Evolutionary conservation across 2,797 vertebrate species (phyloP), one percentile per base, ranked within the genome.

Genomic region (Coendou prehensilis): DNA sequence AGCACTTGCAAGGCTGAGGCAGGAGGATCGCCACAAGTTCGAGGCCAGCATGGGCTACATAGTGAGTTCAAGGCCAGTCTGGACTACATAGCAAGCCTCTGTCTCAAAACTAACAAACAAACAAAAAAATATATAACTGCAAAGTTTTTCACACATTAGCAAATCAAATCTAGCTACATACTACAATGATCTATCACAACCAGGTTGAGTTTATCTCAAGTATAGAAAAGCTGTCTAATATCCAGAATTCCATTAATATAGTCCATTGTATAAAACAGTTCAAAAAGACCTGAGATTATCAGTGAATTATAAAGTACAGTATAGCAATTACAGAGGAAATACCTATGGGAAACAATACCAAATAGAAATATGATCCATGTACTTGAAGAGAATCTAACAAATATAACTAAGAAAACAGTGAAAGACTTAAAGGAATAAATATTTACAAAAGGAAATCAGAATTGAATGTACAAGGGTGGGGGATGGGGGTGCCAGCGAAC

Each of bases 221-320:
- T 50, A 71, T 26, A 88, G 2, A 91, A 93, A 91, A 85, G 69
- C 47, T 47, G 9, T 33, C 57, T 56, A 94, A 64, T 30, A 71
- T 78, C 67, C 91, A 26, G 33, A 93, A 85, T 79, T 37, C n/a
- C 41, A 76, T 85, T 89, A 87, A 63, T 52, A 28, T 37, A 71
- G 57, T 56, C 54, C 41, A 82, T 67, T 83, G 33, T 75, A 47
- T 80, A 67, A 90, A 54, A 47, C 17, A 87, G 20, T 89, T 78
- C 30, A 79, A 94, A 93, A 94, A 95, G 37, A 83, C 30, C 30
- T 88, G n/a, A 95, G 84, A 94, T 89, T 88, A 79, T 83, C 59
- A 73, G 45, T 81, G 6, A 96, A 75, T 90, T 94, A 94, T 45
- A 73, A 8, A 63, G 61, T 67, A 73, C 23, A 63, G 61, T 67